Conservation (phyloP, 2,888 invertebrate genomes). For the Acleris sparsana region DNA sequence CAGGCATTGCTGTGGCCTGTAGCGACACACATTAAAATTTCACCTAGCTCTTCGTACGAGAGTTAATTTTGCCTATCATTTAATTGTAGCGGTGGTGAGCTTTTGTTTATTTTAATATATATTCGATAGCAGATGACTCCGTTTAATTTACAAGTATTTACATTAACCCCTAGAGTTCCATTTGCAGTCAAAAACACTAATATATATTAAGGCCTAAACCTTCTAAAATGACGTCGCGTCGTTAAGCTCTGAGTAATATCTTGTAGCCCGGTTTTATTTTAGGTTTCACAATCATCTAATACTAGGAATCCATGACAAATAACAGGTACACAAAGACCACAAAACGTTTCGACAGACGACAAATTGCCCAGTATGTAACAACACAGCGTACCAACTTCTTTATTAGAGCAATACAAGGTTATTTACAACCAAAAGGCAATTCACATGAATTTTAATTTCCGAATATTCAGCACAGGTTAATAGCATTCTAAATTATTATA, state of each 20-base stretch:
- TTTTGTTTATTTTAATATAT: neutral
- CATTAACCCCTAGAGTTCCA: too few relatives aligned
- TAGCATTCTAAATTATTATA: slow-evolving; percentile 24
- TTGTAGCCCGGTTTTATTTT: too few relatives aligned
- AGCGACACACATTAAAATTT: slow-evolving; percentile 43
- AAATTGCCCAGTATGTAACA: too few relatives aligned
- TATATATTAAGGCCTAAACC: too few relatives aligned
- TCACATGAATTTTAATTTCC: slow-evolving; percentile 24
- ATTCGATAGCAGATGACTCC: neutral
- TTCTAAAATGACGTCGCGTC: too few relatives aligned
- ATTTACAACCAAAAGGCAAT: neutral
- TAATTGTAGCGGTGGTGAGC: neutral
- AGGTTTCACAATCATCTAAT: too few relatives aligned
- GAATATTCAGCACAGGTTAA: slow-evolving; percentile 24
- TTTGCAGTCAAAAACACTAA: too few relatives aligned
- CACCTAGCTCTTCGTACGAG: slow-evolving; percentile 39
- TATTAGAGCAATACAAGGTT: neutral
- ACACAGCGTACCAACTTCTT: neutral
- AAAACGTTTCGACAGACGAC: too few relatives aligned
- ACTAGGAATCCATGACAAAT: too few relatives aligned
- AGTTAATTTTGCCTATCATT: slow-evolving; percentile 12
- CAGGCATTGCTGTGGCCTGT: slow-evolving; percentile 32
- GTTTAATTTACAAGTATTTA: too few relatives aligned
- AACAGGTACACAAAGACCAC: too few relatives aligned
- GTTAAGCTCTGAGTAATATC: too few relatives aligned